Evolutionary conservation across 2,888 invertebrate genomes (phyloP), one percentile per base, ranked within the genome.

Genomic region (Dynastes maya): DNA sequence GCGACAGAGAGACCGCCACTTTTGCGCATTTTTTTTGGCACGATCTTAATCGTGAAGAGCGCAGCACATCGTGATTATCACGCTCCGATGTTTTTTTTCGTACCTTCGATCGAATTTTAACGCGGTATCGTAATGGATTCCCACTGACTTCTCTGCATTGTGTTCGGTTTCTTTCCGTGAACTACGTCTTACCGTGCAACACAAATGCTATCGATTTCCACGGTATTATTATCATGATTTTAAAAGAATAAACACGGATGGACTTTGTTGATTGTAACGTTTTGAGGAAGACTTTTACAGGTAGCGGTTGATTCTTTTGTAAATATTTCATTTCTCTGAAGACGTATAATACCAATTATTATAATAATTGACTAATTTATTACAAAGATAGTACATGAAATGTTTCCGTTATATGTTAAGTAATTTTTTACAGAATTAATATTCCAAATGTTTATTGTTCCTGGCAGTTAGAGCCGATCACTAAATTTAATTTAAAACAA

Each of bases 81-180:
- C 64, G 16, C 63, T 37, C 6, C 16, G 40, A 16, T 53, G 53
- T 16, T 16, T 40, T 37, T 11, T 32, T 70, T 70, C 29, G 29
- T 22, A 53, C 53, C 32, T 71, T 55, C 70, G 70, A 71, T 71
- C 55, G 55, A 32, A 71, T 71, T 70, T 70, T 70, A 70, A 70
- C 29, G 51, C 55, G 29, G n/a, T 53, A 53, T n/a, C 32, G 53
- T 37, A 55, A 55, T 53, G 51, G 70, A 71, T 27, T 71, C 29
- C 70, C 53, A 37, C 37, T 37, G 55, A 71, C 53, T 71, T 16
- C 32, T 53, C 53, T 6, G 32, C 53, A 53, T 53, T 55, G 53
- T 29, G n/a, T 53, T 11, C 32, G 55, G 5, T 6, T 53, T 53
- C 53, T 70, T 70, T 70, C 70, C 37, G 8, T 9, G n/a, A 51